Conservation (phyloP, 1,140 invertebrate species). For the Drosophila elegans region DNA sequence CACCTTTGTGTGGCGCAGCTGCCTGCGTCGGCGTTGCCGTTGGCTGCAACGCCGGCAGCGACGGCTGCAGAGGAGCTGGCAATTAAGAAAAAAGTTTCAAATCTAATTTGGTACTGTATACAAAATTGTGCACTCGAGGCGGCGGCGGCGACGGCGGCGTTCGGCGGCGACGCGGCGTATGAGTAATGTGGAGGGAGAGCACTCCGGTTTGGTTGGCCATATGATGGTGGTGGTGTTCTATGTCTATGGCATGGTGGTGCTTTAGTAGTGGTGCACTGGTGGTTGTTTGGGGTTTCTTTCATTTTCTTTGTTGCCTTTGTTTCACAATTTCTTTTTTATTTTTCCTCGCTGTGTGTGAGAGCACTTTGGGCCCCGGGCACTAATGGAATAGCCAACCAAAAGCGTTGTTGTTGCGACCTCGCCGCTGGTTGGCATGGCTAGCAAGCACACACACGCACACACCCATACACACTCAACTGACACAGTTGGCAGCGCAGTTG, state of each 20-base stretch:
- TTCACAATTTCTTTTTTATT: conserved; percentile 66
- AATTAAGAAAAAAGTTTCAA: conserved; percentile 85
- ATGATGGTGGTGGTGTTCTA: conserved; percentile 17
- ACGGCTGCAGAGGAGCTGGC: conserved; percentile 45
- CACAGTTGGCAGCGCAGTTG: conserved; percentile 60
- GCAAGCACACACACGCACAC: conserved; percentile 20
- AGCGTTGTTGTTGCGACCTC: conserved; percentile 80
- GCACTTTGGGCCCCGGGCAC: conserved; percentile 49
- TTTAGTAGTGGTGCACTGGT: conserved; percentile 41
- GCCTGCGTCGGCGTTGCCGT: conserved; percentile 33
- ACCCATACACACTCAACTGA: conserved; percentile 47
- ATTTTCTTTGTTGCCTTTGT: conserved; percentile 83
- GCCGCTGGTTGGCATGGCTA: conserved; percentile 76
- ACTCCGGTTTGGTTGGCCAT: conserved; percentile 43
- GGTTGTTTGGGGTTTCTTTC: conserved; percentile 79
- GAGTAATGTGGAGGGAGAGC: conserved; percentile 36
- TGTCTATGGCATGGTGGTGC: conserved; percentile 15
- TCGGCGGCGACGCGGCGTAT: conserved; percentile 55
- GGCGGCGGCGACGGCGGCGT: conserved; percentile 10
- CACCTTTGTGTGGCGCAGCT: conserved; percentile 66
- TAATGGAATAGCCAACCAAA: conserved; percentile 78
- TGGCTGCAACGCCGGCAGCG: conserved; percentile 11
- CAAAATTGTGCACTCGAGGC: conserved; percentile 83
- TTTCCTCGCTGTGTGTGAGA: conserved; percentile 29
- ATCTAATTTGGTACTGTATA: conserved; percentile 84